Evolutionary conservation across 1,140 invertebrate species (phyloP), one percentile per base, ranked within the genome.

Genomic region (Ptiloglossa arizonensis): DNA sequence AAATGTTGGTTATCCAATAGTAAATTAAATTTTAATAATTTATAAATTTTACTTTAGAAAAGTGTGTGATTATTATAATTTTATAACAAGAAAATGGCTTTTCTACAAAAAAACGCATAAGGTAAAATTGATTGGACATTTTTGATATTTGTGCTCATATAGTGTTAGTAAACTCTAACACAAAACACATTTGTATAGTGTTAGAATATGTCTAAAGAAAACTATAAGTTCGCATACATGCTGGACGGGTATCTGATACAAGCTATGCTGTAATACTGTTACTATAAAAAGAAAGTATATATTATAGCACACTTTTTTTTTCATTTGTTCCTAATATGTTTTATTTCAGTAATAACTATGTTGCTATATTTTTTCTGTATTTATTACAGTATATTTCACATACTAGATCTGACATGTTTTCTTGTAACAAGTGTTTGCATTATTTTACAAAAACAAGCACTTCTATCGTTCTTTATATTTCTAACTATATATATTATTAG

Each of bases 241-340:
- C 38, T 72, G 76, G 67, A 84, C 82, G 82, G 81, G 82, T 84
- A 84, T 84, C 82, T 84, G 82, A 80, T 84, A 83, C n/a, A 69
- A 73, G 13, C 17, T 29, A 32, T 68, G 52, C 46, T 64, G n/a
- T 54, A 32, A 73, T 71, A 60, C 35, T 19, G 15, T 67, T 32
- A 0, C 15, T 27, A 38, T 19, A 57, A 56, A 48, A 17, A 56
- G 0, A 17, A 50, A 48, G 3, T 22, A 22, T n/a, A n/a, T 67
- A 27, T 44, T 46, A 46, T 24, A 69, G 64, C 73, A 76, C 54
- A 69, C 52, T 59, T 59, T 64, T 59, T 35, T 38, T 29, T 46
- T 69, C 59, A 38, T 38, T 35, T 67, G 2, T 59, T 59, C 38
- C 17, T 48, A 27, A 9, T 17, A 27, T 64, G 15, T 48, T 64